phyloP scores from a whole-genome alignment of 2,113 vertebrate genomes.

The Ictalurus furcatus region DNA sequence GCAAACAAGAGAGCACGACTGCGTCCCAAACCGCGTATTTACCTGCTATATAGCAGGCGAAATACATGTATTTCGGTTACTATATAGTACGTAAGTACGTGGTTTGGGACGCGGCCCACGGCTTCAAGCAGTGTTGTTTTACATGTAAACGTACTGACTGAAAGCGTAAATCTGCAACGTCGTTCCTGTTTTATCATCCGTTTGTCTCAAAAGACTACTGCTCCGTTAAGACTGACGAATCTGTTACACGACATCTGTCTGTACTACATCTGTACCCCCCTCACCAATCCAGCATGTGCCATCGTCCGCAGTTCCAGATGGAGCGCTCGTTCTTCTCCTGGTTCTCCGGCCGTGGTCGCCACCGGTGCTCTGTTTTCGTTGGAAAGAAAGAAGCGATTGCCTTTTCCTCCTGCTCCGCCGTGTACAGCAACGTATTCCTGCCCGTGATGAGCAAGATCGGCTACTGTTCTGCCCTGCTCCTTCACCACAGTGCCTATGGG shows the following conservation, averaged over 20 bases:
- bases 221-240: neutral
- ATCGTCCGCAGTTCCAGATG: slow-evolving; percentile 89
- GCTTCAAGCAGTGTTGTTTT: too few relatives aligned
- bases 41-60: too few relatives aligned
- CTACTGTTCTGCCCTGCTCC: slow-evolving; percentile 74
- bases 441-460: slow-evolving; percentile 78
- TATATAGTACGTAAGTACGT: too few relatives aligned
- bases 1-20: too few relatives aligned
- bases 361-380: slow-evolving; percentile 88
- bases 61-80: too few relatives aligned
- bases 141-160: too few relatives aligned
- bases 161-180: neutral
- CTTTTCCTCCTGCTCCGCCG: slow-evolving; percentile 88
- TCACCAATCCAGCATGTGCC: slow-evolving; percentile 92
- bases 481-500: slow-evolving; percentile 90
- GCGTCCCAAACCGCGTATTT: too few relatives aligned
- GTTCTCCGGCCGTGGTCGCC: slow-evolving; percentile 75
- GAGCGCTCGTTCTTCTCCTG: slow-evolving; percentile 81
- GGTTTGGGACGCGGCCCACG: too few relatives aligned
- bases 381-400: slow-evolving; percentile 90
- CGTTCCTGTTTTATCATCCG: neutral
- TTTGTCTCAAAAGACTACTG: neutral
- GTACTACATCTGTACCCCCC: neutral
- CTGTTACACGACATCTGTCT: neutral
- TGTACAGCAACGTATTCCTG: slow-evolving; percentile 84